Evolutionary conservation across 2,113 vertebrate species (phyloP).

Genomic region (Vulpes vulpes): DNA sequence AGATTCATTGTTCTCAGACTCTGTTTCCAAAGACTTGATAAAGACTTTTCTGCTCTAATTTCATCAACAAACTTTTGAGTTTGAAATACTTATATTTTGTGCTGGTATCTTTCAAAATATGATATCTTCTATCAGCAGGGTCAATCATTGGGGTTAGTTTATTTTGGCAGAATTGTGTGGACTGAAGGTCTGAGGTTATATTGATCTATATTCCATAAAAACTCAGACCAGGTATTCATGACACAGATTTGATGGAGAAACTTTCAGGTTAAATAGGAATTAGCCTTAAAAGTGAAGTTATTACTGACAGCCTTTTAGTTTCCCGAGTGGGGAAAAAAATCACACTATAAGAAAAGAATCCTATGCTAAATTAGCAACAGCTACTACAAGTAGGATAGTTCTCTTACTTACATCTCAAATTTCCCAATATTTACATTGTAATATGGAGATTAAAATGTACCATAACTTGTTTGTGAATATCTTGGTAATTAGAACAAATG

Average conservation of each 20-base stretch:
- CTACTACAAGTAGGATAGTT: neutral
- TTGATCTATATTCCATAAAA: slow-evolving; percentile 69
- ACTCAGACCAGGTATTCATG: slow-evolving; percentile 51
- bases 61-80: slow-evolving; percentile 67
- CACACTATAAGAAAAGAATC: neutral
- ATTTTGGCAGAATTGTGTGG: slow-evolving; percentile 71
- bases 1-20: slow-evolving; percentile 62
- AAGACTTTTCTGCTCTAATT: slow-evolving; percentile 67
- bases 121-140: slow-evolving; percentile 71
- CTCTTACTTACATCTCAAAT: neutral
- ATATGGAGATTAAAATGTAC: slow-evolving; percentile 10
- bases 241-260: slow-evolving; percentile 44
- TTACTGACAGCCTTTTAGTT: neutral
- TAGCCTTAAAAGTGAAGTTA: neutral
- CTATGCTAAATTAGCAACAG: neutral
- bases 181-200: slow-evolving; percentile 60
- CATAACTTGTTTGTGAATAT: slow-evolving; percentile 14
- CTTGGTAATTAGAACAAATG: slow-evolving; percentile 11
- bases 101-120: slow-evolving; percentile 74
- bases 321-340: neutral
- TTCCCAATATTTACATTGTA: slow-evolving; percentile 8
- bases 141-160: slow-evolving; percentile 74
- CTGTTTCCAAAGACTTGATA: slow-evolving; percentile 67
- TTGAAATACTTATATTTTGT: slow-evolving; percentile 76
- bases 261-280: slow-evolving; percentile 35